Evolutionary conservation across 1,140 invertebrate species (phyloP), one percentile per base, ranked within the genome.

Genomic region (Homalodisca vitripennis): DNA sequence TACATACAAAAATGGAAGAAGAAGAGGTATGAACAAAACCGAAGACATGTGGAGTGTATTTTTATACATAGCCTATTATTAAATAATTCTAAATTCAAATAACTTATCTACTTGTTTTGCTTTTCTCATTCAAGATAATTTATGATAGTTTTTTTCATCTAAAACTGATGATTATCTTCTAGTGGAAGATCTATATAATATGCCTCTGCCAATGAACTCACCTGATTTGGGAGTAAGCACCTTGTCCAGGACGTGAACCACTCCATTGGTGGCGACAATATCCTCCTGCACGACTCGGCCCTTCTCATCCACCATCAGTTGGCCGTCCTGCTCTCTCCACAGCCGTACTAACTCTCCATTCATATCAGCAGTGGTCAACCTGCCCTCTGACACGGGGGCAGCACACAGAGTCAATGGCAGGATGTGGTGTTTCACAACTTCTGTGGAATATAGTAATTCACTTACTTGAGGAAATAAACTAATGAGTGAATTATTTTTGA

Each of bases 261-360:
- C 83, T 12, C 86, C 86, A 77, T 87, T 87, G 6, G 81, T 84
- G 0, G 78, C 83, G 70, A 87, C 79, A 55, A 83, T 76, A 71
- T 87, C 84, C 27, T 76, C 76, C 1, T 73, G 74, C n/a, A 81
- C 74, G 53, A 84, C 76, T 68, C 82, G 78, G 31, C 77, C 78
- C 30, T 78, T 80, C 46, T 83, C 75, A 14, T 84, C 80, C 26
- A 73, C 51, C 2, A 76, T 55, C 1, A 86, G 29, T 70, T 81
- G 81, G 32, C 79, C 78, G 26, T 81, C 77, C 24, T 80, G 77
- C 31, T 73, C 55, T 26, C 76, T 78, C 31, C 79, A 78, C 3
- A 86, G 67, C 13, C 76, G 75, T 6, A 86, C 51, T 55, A 74
- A 74, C 17, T 79, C 76, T 17, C 76, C 74, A 2, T 81, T 72